A percentile compares a stretch with the other conserved stretches of the same genome.
These are phyloP conservation scores for Lasioglossum malachurum DNA, from an alignment of 2,888 invertebrate genomes.

Conservation along the genomic window DNA sequence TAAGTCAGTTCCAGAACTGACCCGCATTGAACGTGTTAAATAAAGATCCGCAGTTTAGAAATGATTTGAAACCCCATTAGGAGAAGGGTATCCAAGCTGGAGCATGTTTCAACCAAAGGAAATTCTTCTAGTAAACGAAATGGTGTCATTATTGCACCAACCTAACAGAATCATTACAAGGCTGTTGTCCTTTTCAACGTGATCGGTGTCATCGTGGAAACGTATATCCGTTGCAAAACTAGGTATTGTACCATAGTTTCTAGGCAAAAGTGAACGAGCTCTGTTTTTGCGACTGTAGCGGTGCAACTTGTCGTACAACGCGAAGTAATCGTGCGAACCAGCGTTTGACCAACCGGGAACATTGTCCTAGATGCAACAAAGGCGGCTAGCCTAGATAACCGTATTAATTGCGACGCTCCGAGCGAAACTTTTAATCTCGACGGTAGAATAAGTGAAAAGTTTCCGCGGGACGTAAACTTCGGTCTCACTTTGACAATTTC, in stretches of 20 bases:
- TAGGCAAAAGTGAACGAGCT: background rate
- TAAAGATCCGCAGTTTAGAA: too few species aligned
- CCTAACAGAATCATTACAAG: too few species aligned
- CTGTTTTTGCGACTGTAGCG: background rate
- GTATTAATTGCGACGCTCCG: conserved; percentile 17
- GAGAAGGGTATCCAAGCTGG: too few species aligned
- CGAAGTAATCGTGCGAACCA: background rate
- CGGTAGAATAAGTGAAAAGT: conserved; percentile 16
- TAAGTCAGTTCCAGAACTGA: too few species aligned
- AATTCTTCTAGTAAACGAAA: too few species aligned
- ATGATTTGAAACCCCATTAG: too few species aligned
- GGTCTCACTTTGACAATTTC: conserved; percentile 41
- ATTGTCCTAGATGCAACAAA: background rate
- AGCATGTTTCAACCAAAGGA: too few species aligned
- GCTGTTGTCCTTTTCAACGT: too few species aligned
- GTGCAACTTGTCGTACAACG: background rate
- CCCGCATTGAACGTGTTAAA: too few species aligned
- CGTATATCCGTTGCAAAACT: background rate
- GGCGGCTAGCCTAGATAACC: background rate
- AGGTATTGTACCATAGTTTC: background rate
- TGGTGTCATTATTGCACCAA: too few species aligned
- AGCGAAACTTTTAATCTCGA: conserved; percentile 31
- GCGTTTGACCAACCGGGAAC: background rate
- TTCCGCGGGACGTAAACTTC: conserved; percentile 22
- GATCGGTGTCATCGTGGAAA: background rate